Evolutionary conservation across 1,140 invertebrate species (phyloP).

Genomic region (Hyles euphorbiae): DNA sequence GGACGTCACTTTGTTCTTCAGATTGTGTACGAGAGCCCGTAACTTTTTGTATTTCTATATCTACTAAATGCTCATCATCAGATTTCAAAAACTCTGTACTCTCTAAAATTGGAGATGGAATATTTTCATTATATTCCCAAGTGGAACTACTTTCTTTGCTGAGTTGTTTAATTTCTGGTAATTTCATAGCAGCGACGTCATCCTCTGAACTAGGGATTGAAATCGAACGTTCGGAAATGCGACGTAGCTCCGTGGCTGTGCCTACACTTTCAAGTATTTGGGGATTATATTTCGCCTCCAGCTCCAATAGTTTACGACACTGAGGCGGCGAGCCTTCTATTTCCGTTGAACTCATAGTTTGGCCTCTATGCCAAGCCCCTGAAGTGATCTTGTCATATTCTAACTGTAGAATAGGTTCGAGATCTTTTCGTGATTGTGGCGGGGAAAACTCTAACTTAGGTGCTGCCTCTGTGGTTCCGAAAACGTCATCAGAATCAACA

Average conservation of each 20-base stretch:
- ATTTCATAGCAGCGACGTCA: conserved; percentile 71
- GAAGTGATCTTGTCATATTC: conserved; percentile 81
- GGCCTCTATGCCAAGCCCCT: conserved; percentile 79
- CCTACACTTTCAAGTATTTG: conserved; percentile 77
- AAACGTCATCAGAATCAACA: conserved; percentile 83
- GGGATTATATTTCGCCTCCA: conserved; percentile 78
- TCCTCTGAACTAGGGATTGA: conserved; percentile 84
- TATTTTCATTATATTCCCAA: conserved; percentile 79
- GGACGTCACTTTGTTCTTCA: conserved; percentile 45
- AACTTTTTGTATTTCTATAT: conserved; percentile 72
- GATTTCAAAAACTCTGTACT: conserved; percentile 77
- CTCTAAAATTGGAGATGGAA: conserved; percentile 77
- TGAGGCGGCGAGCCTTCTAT: conserved; percentile 83
- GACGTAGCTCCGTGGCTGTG: conserved; percentile 78
- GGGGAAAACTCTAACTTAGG: conserved; percentile 82
- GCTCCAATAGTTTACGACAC: conserved; percentile 76
- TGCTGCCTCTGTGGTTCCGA: conserved; percentile 82
- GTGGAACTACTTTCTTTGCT: conserved; percentile 70
- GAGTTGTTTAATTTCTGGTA: conserved; percentile 67
- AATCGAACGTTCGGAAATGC: conserved; percentile 82
- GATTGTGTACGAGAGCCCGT: conserved; percentile 47
- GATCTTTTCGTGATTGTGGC: conserved; percentile 82
- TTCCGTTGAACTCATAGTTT: conserved; percentile 84
- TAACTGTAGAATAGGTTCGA: conserved; percentile 81
- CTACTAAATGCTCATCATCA: conserved; percentile 74